phyloP scores from a whole-genome alignment of 1,140 invertebrate species.

The Bombus sibiricus region DNA sequence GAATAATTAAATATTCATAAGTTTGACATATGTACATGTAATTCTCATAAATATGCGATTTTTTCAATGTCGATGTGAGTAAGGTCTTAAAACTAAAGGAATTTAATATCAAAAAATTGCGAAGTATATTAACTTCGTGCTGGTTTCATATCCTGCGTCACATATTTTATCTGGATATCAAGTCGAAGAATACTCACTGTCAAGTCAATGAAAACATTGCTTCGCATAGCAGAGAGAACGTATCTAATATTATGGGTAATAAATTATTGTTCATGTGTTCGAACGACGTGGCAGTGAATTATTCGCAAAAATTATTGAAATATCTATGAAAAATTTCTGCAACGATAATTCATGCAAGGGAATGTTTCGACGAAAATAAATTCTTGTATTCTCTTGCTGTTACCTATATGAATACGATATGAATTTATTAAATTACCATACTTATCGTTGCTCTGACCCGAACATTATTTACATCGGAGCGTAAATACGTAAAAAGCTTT shows the following conservation, averaged over 20 bases:
- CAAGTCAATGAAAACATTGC: not conserved
- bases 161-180: not conserved
- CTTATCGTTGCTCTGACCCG: not conserved
- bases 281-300: not conserved
- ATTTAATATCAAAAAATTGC: not conserved
- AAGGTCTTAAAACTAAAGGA: not conserved
- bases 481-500: not conserved
- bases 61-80: not conserved
- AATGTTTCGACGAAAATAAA: conserved; percentile 6
- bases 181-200: conserved; percentile 1
- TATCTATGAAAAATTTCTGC: not conserved
- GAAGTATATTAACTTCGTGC: not conserved
- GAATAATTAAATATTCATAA: not conserved
- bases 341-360: not conserved
- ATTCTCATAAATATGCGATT: not conserved
- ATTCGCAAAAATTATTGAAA: conserved; percentile 10
- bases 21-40: not conserved
- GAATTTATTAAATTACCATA: conserved; percentile 9
- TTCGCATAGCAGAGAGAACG: not conserved
- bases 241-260: not conserved
- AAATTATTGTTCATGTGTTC: conserved; percentile 1
- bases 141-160: not conserved
- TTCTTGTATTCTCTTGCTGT: not conserved
- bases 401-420: not conserved
- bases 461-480: not conserved